These are phyloP conservation scores for Enteromius viviparus DNA, from an alignment of 2,797 vertebrate species.

Conservation along the genomic window DNA sequence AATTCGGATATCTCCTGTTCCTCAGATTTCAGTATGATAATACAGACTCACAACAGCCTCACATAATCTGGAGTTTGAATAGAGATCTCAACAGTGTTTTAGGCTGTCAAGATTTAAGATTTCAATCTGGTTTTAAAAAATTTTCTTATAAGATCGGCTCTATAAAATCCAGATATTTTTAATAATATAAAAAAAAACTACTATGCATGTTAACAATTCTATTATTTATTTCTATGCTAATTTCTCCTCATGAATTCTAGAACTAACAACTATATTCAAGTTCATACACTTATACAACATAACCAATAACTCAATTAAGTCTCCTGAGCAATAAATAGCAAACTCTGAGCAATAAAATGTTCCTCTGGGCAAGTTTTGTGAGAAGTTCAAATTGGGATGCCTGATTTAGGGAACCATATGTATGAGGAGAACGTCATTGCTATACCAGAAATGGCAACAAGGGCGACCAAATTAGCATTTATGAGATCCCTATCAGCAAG, in stretches of 20 bases:
- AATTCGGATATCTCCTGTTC: not conserved
- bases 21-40: not conserved
- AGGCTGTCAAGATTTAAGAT: not conserved
- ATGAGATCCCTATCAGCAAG: slow-evolving; percentile 59
- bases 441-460: slow-evolving; percentile 34
- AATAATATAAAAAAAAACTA: not conserved
- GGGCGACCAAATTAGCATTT: slow-evolving; percentile 57
- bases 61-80: not conserved
- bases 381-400: slow-evolving; percentile 9
- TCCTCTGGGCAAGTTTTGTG: not conserved
- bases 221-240: not conserved
- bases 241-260: not conserved
- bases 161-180: not conserved
- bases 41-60: not conserved
- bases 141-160: not conserved
- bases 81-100: not conserved
- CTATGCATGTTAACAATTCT: not conserved
- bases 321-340: slow-evolving; percentile 8
- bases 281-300: not conserved
- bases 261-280: not conserved
- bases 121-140: not conserved
- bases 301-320: slow-evolving; percentile 2
- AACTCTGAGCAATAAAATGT: slow-evolving; percentile 6
- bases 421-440: slow-evolving; percentile 12
- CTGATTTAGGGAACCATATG: slow-evolving; percentile 23